Evolutionary conservation across 2,888 invertebrate species (phyloP).

Genomic region (Ptilodon capucinus): DNA sequence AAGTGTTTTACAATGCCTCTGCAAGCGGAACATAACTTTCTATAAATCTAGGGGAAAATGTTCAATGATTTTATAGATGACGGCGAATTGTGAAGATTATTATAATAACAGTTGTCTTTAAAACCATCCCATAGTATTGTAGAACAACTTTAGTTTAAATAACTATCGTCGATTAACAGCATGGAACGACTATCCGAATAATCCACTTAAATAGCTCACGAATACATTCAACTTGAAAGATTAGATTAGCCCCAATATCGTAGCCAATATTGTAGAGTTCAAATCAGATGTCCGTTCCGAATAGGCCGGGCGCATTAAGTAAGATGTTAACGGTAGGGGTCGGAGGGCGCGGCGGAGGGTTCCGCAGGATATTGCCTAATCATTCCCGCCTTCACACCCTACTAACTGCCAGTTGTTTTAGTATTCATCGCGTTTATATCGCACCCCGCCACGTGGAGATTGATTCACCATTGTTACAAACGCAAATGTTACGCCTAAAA

Average conservation of each 20-base stretch:
- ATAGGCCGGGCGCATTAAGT: slow-evolving; percentile 68
- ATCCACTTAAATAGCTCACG: slow-evolving; percentile 1
- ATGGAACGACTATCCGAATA: too few relatives aligned
- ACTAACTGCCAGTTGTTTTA: slow-evolving; percentile 79
- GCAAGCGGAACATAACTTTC: too few relatives aligned
- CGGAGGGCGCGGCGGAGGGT: slow-evolving; percentile 63
- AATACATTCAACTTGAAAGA: slow-evolving; percentile 25
- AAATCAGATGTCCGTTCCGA: slow-evolving; percentile 73
- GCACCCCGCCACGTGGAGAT: slow-evolving; percentile 51
- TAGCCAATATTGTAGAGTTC: slow-evolving; percentile 56
- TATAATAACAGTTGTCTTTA: too few relatives aligned
- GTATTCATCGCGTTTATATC: slow-evolving; percentile 71
- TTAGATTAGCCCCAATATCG: slow-evolving; percentile 41
- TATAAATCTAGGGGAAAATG: too few relatives aligned
- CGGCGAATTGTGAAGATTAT: too few relatives aligned
- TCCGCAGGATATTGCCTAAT: slow-evolving; percentile 78
- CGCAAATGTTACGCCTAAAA: slow-evolving; percentile 55
- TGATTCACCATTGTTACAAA: slow-evolving; percentile 67
- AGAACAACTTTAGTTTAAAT: too few relatives aligned
- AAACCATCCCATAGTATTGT: too few relatives aligned
- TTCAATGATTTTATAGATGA: too few relatives aligned
- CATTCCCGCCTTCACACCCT: slow-evolving; percentile 78
- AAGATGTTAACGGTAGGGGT: slow-evolving; percentile 71
- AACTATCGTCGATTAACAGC: too few relatives aligned
- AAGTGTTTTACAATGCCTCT: too few relatives aligned